phyloP scores from a whole-genome alignment of 1,140 invertebrate genomes.

The Hylaeus anthracinus region DNA sequence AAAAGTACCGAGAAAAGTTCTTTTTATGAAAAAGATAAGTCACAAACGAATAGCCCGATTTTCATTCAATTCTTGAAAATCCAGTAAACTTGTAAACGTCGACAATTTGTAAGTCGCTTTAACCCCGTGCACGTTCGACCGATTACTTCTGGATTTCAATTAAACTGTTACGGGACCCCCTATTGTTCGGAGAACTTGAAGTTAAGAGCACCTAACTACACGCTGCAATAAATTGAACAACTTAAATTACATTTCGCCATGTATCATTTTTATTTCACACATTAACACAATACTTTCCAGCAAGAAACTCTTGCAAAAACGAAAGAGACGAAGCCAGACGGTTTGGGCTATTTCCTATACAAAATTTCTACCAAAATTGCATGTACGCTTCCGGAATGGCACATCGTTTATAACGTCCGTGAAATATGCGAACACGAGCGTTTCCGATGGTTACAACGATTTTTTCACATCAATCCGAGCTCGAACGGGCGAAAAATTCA shows the following conservation, averaged over 20 bases:
- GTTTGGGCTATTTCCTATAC: no score
- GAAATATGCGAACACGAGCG: background rate
- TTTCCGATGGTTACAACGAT: background rate
- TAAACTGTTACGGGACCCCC: conserved; percentile 29
- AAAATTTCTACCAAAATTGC: background rate
- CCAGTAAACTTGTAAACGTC: no score
- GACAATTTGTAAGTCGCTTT: no score
- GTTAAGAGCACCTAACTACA: conserved; percentile 6
- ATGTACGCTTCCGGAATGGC: background rate
- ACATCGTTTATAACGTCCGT: background rate
- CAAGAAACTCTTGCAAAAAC: no score
- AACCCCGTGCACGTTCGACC: conserved; percentile 16
- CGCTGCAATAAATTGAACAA: conserved; percentile 35
- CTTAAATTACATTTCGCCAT: conserved; percentile 41
- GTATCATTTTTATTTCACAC: background rate
- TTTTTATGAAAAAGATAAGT: no score
- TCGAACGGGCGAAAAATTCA: background rate
- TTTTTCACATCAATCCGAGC: background rate
- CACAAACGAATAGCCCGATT: no score
- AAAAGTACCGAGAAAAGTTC: no score
- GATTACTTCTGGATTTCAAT: conserved; percentile 44
- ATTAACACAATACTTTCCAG: no score
- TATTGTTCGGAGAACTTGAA: conserved; percentile 15
- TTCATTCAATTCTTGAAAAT: no score
- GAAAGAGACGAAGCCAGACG: background rate